These are phyloP conservation scores for Steinernema khuongi DNA, from an alignment of 1,140 invertebrate species.

Conservation along the genomic window DNA sequence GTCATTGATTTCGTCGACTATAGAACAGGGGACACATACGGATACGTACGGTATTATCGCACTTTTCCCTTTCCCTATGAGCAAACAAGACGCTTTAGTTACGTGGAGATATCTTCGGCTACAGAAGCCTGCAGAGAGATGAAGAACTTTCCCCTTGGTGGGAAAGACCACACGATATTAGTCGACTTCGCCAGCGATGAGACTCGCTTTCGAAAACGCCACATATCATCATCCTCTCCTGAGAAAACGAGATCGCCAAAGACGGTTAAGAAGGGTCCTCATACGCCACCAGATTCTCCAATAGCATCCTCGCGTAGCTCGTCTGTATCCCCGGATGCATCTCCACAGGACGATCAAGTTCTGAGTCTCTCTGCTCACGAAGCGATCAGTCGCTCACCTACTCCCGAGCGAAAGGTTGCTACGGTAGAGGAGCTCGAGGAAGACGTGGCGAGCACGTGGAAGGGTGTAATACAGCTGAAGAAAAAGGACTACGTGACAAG, in stretches of 20 bases:
- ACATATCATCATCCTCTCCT: not conserved
- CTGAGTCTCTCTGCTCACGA: not conserved
- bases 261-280: not conserved
- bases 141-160: slow-evolving; percentile 36
- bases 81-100: too few species aligned
- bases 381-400: not conserved
- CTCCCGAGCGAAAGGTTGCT: not conserved
- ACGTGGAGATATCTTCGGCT: slow-evolving; percentile 18
- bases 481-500: slow-evolving; percentile 86
- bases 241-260: not conserved
- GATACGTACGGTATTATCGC: slow-evolving; percentile 21
- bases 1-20: slow-evolving; percentile 96
- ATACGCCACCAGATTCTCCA: not conserved
- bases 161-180: slow-evolving; percentile 32
- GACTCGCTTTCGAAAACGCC: not conserved
- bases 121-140: slow-evolving; percentile 32
- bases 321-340: not conserved
- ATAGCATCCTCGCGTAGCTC: not conserved
- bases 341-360: not conserved
- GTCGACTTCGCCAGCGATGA: slow-evolving; percentile 33
- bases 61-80: slow-evolving; percentile 22
- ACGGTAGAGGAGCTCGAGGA: not conserved
- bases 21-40: not conserved
- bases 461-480: slow-evolving; percentile 68
- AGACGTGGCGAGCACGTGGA: not conserved